These are phyloP conservation scores for Venustoraphidia nigricollis DNA, from an alignment of 2,888 invertebrate genomes.

Conservation along the genomic window DNA sequence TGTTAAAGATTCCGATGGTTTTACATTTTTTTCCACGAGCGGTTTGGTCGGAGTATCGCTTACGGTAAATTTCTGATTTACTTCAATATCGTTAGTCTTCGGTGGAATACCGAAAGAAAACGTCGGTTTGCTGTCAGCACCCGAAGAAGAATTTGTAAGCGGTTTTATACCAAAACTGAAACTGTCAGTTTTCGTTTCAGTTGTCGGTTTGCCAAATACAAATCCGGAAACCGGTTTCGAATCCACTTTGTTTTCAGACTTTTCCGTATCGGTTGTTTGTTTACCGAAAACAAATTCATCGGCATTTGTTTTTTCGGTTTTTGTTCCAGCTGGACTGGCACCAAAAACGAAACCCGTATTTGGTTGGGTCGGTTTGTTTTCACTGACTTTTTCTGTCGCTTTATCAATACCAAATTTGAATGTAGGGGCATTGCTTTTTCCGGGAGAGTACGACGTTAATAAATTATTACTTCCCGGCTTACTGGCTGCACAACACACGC, in stretches of 20 bases:
- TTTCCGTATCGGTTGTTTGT: slow-evolving; percentile 7
- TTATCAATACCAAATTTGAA: slow-evolving; percentile 36
- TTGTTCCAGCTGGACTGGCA: slow-evolving; percentile 9
- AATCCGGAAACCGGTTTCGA: slow-evolving; percentile 9
- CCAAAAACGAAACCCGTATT: slow-evolving; percentile 26
- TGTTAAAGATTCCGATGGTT: not conserved
- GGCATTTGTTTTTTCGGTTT: slow-evolving; percentile 8
- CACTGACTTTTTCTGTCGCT: slow-evolving; percentile 14
- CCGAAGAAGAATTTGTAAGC: not conserved
- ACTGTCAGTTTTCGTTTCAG: slow-evolving; percentile 1
- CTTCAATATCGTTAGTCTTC: slow-evolving; percentile 9
- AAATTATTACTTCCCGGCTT: slow-evolving; percentile 27
- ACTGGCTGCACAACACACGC: slow-evolving; percentile 40
- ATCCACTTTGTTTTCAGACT: slow-evolving; percentile 2
- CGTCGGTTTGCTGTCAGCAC: slow-evolving; percentile 8
- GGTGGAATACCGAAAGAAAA: slow-evolving; percentile 14
- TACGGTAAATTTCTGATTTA: slow-evolving; percentile 7
- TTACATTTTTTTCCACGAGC: not conserved
- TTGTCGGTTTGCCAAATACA: slow-evolving; percentile 1
- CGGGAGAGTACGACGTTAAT: slow-evolving; percentile 11
- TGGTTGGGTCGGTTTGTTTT: slow-evolving; percentile 7
- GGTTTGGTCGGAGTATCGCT: not conserved
- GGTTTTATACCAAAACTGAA: slow-evolving; percentile 1
- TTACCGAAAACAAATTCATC: slow-evolving; percentile 6
- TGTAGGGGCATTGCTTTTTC: slow-evolving; percentile 15